A percentile compares a stretch with the other conserved stretches of the same genome.
Evolutionary conservation across 2,113 vertebrate genomes (phyloP).

Genomic region (Sebastes fasciatus): DNA sequence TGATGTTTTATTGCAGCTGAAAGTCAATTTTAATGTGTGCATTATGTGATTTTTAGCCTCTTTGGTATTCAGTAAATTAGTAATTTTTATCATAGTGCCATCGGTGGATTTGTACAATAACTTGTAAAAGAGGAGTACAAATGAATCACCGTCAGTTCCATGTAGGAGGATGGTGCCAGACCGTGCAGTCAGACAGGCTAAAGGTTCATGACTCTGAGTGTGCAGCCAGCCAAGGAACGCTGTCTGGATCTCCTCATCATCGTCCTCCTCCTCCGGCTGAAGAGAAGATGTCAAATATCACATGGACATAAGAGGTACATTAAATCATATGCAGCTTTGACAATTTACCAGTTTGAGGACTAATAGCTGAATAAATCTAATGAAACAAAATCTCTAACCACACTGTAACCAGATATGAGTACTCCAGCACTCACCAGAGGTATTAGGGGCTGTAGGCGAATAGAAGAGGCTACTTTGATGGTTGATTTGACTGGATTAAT

Average conservation of each 20-base stretch:
- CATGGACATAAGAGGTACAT: neutral
- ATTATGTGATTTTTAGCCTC: neutral
- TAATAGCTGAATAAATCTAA: neutral
- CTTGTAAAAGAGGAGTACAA: conserved; percentile 2
- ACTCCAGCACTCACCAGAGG: conserved; percentile 84
- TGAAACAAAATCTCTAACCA: neutral
- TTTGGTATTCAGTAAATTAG: neutral
- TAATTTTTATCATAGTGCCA: neutral
- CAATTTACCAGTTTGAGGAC: neutral
- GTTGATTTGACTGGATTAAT: conserved; percentile 87
- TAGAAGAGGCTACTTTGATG: conserved; percentile 85
- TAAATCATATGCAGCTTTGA: neutral
- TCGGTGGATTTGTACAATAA: conserved; percentile 19
- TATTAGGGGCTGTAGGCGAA: conserved; percentile 87
- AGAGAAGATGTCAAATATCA: conserved; percentile 46
- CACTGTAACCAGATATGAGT: neutral
- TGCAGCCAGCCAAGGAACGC: conserved; percentile 90
- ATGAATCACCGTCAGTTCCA: conserved; percentile 83
- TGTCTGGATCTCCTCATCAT: conserved; percentile 87
- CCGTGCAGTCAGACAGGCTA: conserved; percentile 86
- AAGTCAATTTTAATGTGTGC: neutral
- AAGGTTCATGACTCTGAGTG: conserved; percentile 82
- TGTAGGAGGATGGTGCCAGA: conserved; percentile 83
- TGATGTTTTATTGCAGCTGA: neutral
- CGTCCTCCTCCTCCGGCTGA: conserved; percentile 82